A percentile compares a stretch with the other conserved stretches of the same genome.
phyloP scores from a whole-genome alignment of 2,797 vertebrate genomes.

The Enteromius radiatus region DNA sequence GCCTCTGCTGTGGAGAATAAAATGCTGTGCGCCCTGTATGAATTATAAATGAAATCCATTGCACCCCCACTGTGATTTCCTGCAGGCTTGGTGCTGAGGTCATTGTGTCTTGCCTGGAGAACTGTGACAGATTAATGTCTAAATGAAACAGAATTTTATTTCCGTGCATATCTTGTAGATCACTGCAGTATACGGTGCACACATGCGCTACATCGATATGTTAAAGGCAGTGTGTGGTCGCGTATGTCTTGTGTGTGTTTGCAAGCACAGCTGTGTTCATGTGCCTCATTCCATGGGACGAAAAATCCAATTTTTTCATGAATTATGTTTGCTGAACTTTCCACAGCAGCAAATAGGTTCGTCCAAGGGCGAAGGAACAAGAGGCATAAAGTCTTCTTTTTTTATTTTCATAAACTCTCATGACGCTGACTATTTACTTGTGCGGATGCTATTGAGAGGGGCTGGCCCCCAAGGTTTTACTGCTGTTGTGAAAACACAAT shows the following conservation, averaged over 20 bases:
- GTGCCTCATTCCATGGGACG: conserved; percentile 33
- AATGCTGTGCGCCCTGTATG: conserved; percentile 34
- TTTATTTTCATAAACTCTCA: conserved; percentile 30
- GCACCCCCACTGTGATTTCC: conserved; percentile 51
- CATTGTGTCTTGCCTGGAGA: conserved; percentile 46
- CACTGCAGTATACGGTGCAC: neutral
- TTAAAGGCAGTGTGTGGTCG: neutral
- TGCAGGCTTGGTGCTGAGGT: conserved; percentile 49
- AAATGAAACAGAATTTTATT: conserved; percentile 53
- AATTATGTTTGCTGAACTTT: conserved; percentile 28
- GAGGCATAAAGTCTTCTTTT: neutral
- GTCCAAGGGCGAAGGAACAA: neutral
- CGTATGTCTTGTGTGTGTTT: neutral
- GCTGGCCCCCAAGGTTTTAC: conserved; percentile 42
- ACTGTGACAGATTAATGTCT: conserved; percentile 57
- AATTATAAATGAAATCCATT: conserved; percentile 55
- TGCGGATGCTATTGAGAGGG: conserved; percentile 9
- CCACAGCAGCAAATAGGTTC: conserved; percentile 23
- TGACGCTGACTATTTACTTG: conserved; percentile 20
- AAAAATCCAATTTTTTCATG: conserved; percentile 18
- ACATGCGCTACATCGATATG: neutral
- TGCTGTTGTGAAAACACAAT: conserved; percentile 36
- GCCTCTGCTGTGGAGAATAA: conserved; percentile 23
- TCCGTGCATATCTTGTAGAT: conserved; percentile 26
- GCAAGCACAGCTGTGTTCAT: neutral